Conservation (phyloP, 2,888 invertebrate species). For the Amiota minor region DNA sequence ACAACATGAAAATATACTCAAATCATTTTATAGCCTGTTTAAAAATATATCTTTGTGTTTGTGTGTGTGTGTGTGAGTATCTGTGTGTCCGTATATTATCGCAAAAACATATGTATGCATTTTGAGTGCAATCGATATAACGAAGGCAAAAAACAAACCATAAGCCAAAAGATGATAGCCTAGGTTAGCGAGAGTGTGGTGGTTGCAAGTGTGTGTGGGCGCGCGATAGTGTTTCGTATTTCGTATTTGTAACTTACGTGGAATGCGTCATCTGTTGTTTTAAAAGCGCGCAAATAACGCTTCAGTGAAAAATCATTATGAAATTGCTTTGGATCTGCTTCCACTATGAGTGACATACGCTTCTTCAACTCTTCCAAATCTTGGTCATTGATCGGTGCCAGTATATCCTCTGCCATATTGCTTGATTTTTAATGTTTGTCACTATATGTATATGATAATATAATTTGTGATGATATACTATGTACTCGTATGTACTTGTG, state of each 20-base stretch:
- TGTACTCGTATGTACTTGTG: too few species aligned
- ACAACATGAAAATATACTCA: constrained; percentile 30
- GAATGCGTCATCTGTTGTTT: constrained; percentile 82
- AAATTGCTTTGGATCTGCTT: constrained; percentile 83
- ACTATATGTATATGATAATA: too few species aligned
- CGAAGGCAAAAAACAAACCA: constrained; percentile 47
- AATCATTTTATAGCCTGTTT: background rate
- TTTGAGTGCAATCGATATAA: too few species aligned
- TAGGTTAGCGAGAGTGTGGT: background rate
- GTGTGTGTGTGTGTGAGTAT: background rate
- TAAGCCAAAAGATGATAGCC: background rate
- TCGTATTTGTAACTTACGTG: constrained; percentile 75
- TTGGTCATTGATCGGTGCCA: constrained; percentile 76
- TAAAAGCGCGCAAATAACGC: constrained; percentile 83
- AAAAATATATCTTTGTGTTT: background rate
- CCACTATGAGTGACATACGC: constrained; percentile 82
- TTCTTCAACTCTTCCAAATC: constrained; percentile 80
- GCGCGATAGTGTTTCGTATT: background rate
- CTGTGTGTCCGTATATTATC: constrained; percentile 29
- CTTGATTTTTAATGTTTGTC: background rate
- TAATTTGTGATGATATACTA: too few species aligned
- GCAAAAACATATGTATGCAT: too few species aligned
- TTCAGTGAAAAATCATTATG: constrained; percentile 83
- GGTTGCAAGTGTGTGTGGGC: background rate
- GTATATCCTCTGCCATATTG: constrained; percentile 71